Evolutionary conservation across 2,888 invertebrate genomes (phyloP).

Genomic region (Drosophila kanekoi): DNA sequence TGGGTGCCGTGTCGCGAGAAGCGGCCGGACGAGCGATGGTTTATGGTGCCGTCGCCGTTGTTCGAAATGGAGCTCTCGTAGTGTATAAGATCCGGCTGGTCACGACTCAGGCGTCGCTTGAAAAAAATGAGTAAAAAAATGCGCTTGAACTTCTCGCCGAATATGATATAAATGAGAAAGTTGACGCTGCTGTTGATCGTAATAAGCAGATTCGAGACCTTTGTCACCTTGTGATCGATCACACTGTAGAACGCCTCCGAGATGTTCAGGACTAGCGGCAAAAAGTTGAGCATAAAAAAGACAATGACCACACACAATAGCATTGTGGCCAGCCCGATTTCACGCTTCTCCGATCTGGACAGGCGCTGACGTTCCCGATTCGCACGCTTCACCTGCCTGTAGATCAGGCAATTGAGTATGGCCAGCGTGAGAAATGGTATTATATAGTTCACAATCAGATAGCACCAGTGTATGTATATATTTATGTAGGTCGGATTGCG

Average conservation of each 20-base stretch:
- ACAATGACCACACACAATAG: conserved; percentile 96
- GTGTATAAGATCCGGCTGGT: conserved; percentile 91
- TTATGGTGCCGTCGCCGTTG: conserved; percentile 90
- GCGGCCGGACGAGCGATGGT: conserved; percentile 87
- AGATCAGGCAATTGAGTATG: conserved; percentile 95
- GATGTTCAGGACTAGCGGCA: conserved; percentile 94
- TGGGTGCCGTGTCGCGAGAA: conserved; percentile 86
- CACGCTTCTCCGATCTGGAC: conserved; percentile 95
- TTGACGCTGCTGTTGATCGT: conserved; percentile 99
- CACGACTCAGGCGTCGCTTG: conserved; percentile 88
- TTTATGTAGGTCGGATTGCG: conserved; percentile 91
- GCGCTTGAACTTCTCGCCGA: conserved; percentile 97
- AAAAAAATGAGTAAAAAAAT: conserved; percentile 93
- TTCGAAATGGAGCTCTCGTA: conserved; percentile 94
- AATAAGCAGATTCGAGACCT: conserved; percentile 95
- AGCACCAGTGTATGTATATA: conserved; percentile 97
- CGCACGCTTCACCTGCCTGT: conserved; percentile 94
- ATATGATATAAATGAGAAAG: conserved; percentile 98
- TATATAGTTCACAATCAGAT: conserved; percentile 96
- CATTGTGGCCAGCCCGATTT: conserved; percentile 98
- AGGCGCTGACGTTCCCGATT: conserved; percentile 95
- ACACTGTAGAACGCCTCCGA: conserved; percentile 91
- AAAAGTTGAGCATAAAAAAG: conserved; percentile 96
- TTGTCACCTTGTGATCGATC: conserved; percentile 90
- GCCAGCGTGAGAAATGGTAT: conserved; percentile 95